These are phyloP conservation scores for Eupithecia abbreviata DNA, from an alignment of 2,888 invertebrate genomes.

Conservation along the genomic window DNA sequence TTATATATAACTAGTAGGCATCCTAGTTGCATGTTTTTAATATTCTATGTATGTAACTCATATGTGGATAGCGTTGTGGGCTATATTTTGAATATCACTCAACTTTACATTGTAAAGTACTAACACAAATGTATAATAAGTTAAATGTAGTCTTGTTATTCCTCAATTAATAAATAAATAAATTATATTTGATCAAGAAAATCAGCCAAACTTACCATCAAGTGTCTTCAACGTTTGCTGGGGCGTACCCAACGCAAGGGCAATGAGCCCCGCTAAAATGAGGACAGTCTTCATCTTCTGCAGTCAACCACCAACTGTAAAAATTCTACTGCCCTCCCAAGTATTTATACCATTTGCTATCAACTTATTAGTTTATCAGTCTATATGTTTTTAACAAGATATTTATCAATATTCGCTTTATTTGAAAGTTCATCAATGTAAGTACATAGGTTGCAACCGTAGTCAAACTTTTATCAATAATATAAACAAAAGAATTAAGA, in stretches of 20 bases:
- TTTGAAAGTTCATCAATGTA: constrained; percentile 26
- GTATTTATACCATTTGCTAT: constrained; percentile 27
- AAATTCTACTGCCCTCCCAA: background rate
- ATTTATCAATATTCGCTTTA: constrained; percentile 19
- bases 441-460: background rate
- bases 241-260: constrained; percentile 54
- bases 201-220: constrained; percentile 40
- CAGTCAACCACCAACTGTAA: constrained; percentile 53
- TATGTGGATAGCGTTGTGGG: too few relatives aligned
- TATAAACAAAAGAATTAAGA: background rate
- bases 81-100: too few relatives aligned
- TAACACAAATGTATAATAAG: too few relatives aligned
- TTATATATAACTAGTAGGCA: too few relatives aligned
- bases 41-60: too few relatives aligned
- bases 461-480: background rate
- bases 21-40: too few relatives aligned
- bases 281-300: constrained; percentile 66
- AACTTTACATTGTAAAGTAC: too few relatives aligned
- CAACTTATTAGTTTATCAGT: background rate
- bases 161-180: too few relatives aligned
- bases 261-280: constrained; percentile 59
- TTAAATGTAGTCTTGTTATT: too few relatives aligned
- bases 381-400: constrained; percentile 12
- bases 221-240: constrained; percentile 41
- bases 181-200: background rate